Evolutionary conservation across 2,888 invertebrate genomes (phyloP), one percentile per base, ranked within the genome.

Genomic region (Latrodectus elegans): DNA sequence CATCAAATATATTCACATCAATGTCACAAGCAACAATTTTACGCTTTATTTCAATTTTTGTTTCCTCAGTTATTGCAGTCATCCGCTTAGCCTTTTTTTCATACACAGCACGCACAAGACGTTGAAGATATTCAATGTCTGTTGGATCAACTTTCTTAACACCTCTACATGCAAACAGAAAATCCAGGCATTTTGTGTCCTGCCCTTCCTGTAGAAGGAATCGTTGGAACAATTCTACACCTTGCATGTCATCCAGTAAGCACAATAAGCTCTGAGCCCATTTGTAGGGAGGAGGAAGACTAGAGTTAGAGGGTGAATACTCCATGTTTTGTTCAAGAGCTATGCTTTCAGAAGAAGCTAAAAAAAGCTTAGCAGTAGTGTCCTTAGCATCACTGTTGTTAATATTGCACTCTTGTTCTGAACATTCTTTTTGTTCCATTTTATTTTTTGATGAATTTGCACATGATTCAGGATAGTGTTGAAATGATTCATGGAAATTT

Each of bases 111-210:
- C 77, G 76, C 17, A 87, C 80, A 10, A 80, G 38, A 55, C 77
- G 83, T 11, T 55, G 38, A 10, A 84, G 49, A 4, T 67, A 49
- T 12, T 84, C 70, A n/a, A 14, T 68, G 55, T 84, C 84, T 17
- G 51, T 80, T 6, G 80, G 74, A 64, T 76, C 74, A 15, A 52
- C 26, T 17, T 55, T 85, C 49, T 87, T 84, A 2, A 89, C 22
- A 26, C 89, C 89, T 95, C 95, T 94, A 93, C 97, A 97, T 78
- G 97, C 98, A 93, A 97, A 98, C 95, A 97, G 97, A 94, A 98
- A 98, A 82, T 92, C 91, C 22, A 91, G 82, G 22, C 68, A 53
- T 53, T 89, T 81, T 81, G 91, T 90, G 14, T 91, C 90, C 60
- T 91, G 91, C 14, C 90, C 90, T 89, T 93, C 92, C 87, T 91